A percentile compares a stretch with the other conserved stretches of the same genome.
Evolutionary conservation across 1,140 invertebrate species (phyloP).

Genomic region (Helicoverpa armigera): DNA sequence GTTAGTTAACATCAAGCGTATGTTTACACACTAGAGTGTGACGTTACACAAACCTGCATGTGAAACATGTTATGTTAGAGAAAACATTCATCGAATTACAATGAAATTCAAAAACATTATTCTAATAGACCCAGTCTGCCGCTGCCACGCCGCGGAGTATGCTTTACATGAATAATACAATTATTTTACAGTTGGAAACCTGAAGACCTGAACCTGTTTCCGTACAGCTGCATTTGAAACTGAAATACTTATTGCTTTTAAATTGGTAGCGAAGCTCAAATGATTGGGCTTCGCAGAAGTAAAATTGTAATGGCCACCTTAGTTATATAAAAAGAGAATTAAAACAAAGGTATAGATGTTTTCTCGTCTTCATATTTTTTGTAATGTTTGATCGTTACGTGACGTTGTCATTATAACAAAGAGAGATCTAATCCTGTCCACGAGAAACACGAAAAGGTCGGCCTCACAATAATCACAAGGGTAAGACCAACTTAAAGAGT

Average conservation of each 20-base stretch:
- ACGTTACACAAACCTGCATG: conserved; percentile 22
- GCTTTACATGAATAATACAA: background rate
- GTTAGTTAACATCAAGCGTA: background rate
- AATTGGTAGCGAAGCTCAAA: background rate
- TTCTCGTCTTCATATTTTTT: background rate
- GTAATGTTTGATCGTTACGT: background rate
- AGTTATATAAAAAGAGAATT: background rate
- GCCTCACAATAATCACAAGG: background rate
- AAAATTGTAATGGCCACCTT: background rate
- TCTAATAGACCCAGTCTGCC: background rate
- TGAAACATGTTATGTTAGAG: conserved; percentile 4
- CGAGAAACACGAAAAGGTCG: background rate
- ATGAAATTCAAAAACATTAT: conserved; percentile 24
- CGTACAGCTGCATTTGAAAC: background rate
- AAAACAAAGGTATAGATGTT: background rate
- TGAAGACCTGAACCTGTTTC: background rate
- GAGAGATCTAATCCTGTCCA: background rate
- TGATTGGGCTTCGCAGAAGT: background rate
- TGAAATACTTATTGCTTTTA: background rate
- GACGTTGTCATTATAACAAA: conserved; percentile 20
- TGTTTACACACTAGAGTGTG: conserved; percentile 4
- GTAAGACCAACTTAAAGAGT: background rate
- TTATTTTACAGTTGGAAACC: conserved; percentile 23
- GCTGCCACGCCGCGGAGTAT: too few species aligned
- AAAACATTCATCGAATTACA: background rate